A percentile compares a stretch with the other conserved stretches of the same genome.
Evolutionary conservation across 1,140 invertebrate genomes (phyloP).

Genomic region (Dendrolimus kikuchii): DNA sequence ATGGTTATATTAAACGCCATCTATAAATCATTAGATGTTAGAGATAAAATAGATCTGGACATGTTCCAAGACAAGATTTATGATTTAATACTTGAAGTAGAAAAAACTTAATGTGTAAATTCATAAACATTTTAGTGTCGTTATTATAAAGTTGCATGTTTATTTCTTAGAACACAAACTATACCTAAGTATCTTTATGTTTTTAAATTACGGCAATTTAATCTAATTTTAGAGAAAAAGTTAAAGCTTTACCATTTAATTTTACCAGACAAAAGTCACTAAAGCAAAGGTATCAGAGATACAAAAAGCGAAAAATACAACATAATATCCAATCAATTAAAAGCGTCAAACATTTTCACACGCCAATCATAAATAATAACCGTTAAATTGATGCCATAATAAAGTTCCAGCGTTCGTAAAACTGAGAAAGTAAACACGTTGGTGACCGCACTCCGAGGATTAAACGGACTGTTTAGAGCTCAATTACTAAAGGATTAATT

Average conservation of each 20-base stretch:
- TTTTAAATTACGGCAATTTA: background rate
- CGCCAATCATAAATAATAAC: slow-evolving; percentile 44
- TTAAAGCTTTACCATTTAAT: background rate
- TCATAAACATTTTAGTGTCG: slow-evolving; percentile 15
- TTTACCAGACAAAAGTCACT: too few relatives aligned
- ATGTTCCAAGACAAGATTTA: slow-evolving; percentile 21
- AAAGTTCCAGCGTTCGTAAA: slow-evolving; percentile 33
- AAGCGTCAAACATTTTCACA: slow-evolving; percentile 40
- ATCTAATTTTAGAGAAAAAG: background rate
- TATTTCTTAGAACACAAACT: background rate
- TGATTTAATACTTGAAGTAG: slow-evolving; percentile 15
- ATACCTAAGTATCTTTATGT: background rate
- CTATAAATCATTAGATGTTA: slow-evolving; percentile 6
- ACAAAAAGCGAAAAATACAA: slow-evolving; percentile 6
- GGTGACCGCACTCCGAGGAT: slow-evolving; percentile 28
- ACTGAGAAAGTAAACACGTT: slow-evolving; percentile 35
- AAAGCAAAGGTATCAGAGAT: background rate
- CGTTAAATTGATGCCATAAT: slow-evolving; percentile 36
- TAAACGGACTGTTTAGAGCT: slow-evolving; percentile 25
- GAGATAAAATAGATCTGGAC: slow-evolving; percentile 20
- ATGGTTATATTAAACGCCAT: too few relatives aligned
- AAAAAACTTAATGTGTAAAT: slow-evolving; percentile 10
- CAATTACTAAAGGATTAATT: slow-evolving; percentile 56
- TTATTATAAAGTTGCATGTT: background rate
- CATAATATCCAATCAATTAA: slow-evolving; percentile 27